Conservation (phyloP, 2,888 invertebrate species). For the Stenoptilia bipunctidactyla region DNA sequence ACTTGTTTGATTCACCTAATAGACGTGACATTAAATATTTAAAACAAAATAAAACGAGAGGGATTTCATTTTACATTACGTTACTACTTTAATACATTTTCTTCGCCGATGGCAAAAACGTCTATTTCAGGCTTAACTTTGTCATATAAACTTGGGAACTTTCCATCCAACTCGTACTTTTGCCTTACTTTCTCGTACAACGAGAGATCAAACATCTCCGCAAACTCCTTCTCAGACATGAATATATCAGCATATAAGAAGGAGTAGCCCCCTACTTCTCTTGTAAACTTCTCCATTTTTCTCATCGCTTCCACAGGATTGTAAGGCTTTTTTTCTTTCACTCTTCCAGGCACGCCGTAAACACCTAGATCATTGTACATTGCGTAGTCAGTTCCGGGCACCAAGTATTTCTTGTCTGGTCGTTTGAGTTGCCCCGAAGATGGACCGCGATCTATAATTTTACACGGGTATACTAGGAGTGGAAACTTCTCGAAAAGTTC, state of each 20-base stretch:
- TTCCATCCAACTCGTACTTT: conserved; percentile 70
- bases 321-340: conserved; percentile 71
- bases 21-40: no score
- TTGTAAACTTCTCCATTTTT: conserved; percentile 77
- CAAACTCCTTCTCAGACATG: conserved; percentile 75
- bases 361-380: conserved; percentile 81
- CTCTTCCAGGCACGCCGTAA: conserved; percentile 77
- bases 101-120: conserved; percentile 69
- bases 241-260: conserved; percentile 80
- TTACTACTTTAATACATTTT: conserved; percentile 21
- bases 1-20: no score
- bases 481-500: conserved; percentile 76
- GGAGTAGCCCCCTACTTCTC: conserved; percentile 76
- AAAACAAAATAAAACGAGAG: no score
- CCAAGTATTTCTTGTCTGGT: conserved; percentile 69
- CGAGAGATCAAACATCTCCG: conserved; percentile 76
- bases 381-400: conserved; percentile 75
- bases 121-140: conserved; percentile 78
- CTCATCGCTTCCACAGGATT: conserved; percentile 77
- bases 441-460: conserved; percentile 74
- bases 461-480: conserved; percentile 77
- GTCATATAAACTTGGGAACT: conserved; percentile 76
- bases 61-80: conserved; percentile 4
- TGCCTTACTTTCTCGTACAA: conserved; percentile 73
- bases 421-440: conserved; percentile 69